These are phyloP conservation scores for Sesia bembeciformis DNA, from an alignment of 2,888 invertebrate genomes.

Conservation along the genomic window DNA sequence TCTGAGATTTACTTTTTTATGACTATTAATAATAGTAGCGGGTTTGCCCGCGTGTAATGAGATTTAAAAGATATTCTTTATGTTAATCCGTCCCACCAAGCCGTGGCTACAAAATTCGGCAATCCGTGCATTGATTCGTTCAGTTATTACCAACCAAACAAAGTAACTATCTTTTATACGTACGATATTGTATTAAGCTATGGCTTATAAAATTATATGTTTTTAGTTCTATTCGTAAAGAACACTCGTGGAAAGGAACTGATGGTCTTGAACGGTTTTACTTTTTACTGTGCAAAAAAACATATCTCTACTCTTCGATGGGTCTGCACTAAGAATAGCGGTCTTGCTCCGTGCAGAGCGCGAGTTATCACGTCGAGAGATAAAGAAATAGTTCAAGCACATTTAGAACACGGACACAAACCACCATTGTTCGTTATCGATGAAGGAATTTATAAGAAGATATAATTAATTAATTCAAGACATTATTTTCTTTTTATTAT, in stretches of 20 bases:
- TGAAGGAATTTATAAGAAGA: slow-evolving; percentile 9
- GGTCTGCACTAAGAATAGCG: slow-evolving; percentile 2
- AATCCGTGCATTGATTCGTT: too few relatives aligned
- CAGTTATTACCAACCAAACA: too few relatives aligned
- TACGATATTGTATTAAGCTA: too few relatives aligned
- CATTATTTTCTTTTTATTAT: background rate
- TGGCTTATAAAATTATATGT: too few relatives aligned
- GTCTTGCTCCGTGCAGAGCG: slow-evolving; percentile 1
- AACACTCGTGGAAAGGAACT: background rate
- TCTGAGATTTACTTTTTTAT: too few relatives aligned
- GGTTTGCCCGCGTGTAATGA: too few relatives aligned
- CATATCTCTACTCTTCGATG: too few relatives aligned
- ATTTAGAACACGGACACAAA: slow-evolving; percentile 12
- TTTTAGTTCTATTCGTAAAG: slow-evolving; percentile 2
- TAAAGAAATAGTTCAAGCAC: slow-evolving; percentile 1
- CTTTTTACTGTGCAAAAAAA: background rate
- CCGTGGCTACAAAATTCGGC: too few relatives aligned
- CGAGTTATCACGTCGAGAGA: slow-evolving; percentile 6
- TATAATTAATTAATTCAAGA: background rate
- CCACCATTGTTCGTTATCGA: slow-evolving; percentile 11
- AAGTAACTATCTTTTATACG: too few relatives aligned
- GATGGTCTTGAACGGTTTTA: background rate
- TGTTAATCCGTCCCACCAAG: too few relatives aligned
- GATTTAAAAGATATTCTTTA: too few relatives aligned
- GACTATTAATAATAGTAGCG: too few relatives aligned